Percentiles rank a stretch among this genome's conserved stretches.
Evolutionary conservation across 1,140 invertebrate genomes (phyloP).

Genomic region (Drosophila sproati): DNA sequence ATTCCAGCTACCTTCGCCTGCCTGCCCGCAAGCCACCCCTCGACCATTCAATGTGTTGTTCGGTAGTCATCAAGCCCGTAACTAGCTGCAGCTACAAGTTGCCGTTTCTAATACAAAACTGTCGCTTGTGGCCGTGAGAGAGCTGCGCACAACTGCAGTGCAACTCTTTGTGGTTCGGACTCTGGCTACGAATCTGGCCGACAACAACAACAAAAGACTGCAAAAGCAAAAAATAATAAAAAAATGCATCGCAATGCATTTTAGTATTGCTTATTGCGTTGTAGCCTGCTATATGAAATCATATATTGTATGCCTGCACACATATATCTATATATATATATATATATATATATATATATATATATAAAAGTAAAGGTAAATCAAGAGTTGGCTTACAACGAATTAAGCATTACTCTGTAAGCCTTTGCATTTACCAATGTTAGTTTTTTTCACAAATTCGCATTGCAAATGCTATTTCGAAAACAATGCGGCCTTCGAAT

Average conservation of each 20-base stretch:
- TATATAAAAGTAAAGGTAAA: constrained; percentile 51
- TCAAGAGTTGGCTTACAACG: constrained; percentile 26
- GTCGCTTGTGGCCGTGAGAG: constrained; percentile 79
- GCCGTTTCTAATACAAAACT: constrained; percentile 82
- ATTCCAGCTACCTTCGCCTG: constrained; percentile 66
- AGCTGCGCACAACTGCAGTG: constrained; percentile 52
- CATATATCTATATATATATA: constrained; percentile 11
- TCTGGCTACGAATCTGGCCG: constrained; percentile 17
- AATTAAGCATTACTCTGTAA: constrained; percentile 11
- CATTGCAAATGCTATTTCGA: no score
- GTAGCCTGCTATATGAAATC: constrained; percentile 67
- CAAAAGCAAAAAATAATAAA: constrained; percentile 56
- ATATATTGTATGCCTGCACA: constrained; percentile 54
- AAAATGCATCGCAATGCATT: constrained; percentile 70
- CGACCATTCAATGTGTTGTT: background rate
- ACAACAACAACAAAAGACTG: constrained; percentile 36
- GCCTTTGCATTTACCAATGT: background rate
- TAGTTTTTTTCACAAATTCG: no score
- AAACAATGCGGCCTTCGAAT: no score
- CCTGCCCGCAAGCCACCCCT: constrained; percentile 11
- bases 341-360: background rate
- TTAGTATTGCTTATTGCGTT: constrained; percentile 67
- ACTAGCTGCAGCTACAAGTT: constrained; percentile 79
- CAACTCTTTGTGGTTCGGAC: constrained; percentile 21
- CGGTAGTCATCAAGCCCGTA: constrained; percentile 47